Evolutionary conservation across 1,140 invertebrate species (phyloP).

Genomic region (Aphaenogaster floridana): DNA sequence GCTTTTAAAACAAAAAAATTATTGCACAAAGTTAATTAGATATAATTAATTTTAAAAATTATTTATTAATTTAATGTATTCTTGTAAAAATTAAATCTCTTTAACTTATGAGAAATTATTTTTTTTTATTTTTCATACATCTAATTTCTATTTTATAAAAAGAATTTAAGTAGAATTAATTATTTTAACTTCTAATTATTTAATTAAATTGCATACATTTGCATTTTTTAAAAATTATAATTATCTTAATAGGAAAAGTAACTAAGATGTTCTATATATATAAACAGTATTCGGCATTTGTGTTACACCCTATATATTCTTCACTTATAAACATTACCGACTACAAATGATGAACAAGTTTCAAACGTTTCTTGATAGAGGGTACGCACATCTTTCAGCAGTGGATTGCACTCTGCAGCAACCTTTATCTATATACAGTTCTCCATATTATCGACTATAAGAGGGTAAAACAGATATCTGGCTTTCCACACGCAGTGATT

Average conservation of each 20-base stretch:
- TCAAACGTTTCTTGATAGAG: slow-evolving; percentile 50
- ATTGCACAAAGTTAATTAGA: background rate
- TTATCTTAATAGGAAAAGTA: background rate
- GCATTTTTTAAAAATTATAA: slow-evolving; percentile 1
- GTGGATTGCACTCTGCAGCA: background rate
- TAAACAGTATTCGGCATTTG: background rate
- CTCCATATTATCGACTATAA: slow-evolving; percentile 48
- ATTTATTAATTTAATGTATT: background rate
- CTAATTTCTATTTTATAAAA: background rate
- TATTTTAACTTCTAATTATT: background rate
- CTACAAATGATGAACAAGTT: slow-evolving; percentile 46
- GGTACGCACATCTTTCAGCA: slow-evolving; percentile 10
- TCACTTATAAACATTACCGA: slow-evolving; percentile 51
- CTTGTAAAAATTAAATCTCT: background rate
- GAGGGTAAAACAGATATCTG: slow-evolving; percentile 59
- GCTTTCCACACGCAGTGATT: slow-evolving; percentile 73
- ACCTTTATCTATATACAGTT: background rate
- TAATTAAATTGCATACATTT: background rate
- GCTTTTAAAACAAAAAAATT: background rate
- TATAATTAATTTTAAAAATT: background rate
- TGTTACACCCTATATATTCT: slow-evolving; percentile 48
- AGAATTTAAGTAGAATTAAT: background rate
- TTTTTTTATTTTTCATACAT: background rate
- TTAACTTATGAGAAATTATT: background rate
- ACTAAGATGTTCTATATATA: background rate